Percentiles rank a stretch among this genome's conserved stretches.
phyloP scores from a whole-genome alignment of 1,140 invertebrate genomes.

The Drosophila persimilis region DNA sequence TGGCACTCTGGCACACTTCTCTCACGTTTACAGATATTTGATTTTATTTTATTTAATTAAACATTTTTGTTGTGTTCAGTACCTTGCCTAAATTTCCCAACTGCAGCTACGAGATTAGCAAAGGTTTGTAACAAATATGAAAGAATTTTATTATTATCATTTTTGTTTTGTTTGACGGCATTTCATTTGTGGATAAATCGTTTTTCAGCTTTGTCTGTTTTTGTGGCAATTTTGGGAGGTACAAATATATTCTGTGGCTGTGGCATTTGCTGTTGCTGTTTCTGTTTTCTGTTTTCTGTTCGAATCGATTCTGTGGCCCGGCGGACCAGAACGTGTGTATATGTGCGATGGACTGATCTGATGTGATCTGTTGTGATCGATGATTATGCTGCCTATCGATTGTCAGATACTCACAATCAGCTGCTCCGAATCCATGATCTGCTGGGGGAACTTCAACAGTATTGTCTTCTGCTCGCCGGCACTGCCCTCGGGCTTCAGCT shows the following conservation, averaged over 20 bases:
- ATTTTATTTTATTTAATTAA: constrained; percentile 24
- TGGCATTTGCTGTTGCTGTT: constrained; percentile 13
- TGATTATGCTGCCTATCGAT: neutral
- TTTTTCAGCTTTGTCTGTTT: constrained; percentile 1
- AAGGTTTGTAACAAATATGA: constrained; percentile 55
- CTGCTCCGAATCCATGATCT: constrained; percentile 76
- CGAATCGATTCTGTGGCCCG: constrained; percentile 25
- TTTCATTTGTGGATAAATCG: constrained; percentile 13
- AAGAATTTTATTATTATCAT: constrained; percentile 58
- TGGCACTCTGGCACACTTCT: neutral
- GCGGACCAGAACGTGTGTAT: neutral
- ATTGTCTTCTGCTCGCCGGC: constrained; percentile 80
- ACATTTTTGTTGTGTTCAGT: constrained; percentile 42
- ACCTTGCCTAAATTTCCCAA: constrained; percentile 83
- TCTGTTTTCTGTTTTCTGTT: constrained; percentile 28
- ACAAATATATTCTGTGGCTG: constrained; percentile 8
- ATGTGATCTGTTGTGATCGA: constrained; percentile 1
- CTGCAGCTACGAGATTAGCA: constrained; percentile 72
- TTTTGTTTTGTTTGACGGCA: constrained; percentile 35
- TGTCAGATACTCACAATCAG: constrained; percentile 69
- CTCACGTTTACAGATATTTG: constrained; percentile 6
- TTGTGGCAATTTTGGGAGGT: constrained; percentile 24
- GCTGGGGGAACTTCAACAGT: constrained; percentile 76
- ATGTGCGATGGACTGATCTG: constrained; percentile 5
- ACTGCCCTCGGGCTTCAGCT: constrained; percentile 56